These are phyloP conservation scores for Ctenoplectra terminalis DNA, from an alignment of 1,140 invertebrate genomes.

Conservation along the genomic window DNA sequence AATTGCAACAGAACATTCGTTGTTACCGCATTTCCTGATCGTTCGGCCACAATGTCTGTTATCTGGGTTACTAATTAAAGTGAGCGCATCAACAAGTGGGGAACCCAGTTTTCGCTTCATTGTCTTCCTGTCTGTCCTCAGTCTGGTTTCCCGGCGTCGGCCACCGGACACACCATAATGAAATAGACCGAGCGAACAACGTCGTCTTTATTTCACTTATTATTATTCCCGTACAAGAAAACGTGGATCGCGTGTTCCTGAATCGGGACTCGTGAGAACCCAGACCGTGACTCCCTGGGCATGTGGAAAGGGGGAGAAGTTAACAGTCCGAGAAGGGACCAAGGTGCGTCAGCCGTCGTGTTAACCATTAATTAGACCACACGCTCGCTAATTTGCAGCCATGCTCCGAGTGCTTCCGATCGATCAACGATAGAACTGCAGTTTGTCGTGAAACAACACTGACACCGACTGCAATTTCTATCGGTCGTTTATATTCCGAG, in stretches of 20 bases:
- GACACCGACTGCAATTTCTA: not conserved
- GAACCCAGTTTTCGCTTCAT: conserved; percentile 39
- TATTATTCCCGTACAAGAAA: not conserved
- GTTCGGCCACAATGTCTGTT: conserved; percentile 7
- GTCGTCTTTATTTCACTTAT: conserved; percentile 16
- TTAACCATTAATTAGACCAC: conserved; percentile 41
- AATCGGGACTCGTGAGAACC: conserved; percentile 27
- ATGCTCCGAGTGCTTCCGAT: not conserved
- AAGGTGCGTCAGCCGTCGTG: not conserved
- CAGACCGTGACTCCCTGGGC: not conserved
- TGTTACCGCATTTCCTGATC: conserved; percentile 8
- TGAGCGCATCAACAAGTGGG: conserved; percentile 27
- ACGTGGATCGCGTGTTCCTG: conserved; percentile 18
- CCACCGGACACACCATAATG: conserved; percentile 24
- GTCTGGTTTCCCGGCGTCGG: conserved; percentile 6
- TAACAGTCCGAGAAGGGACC: conserved; percentile 1
- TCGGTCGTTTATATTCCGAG: not conserved
- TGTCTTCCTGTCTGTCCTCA: conserved; percentile 37
- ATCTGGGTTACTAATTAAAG: conserved; percentile 45
- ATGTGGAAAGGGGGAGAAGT: conserved; percentile 5
- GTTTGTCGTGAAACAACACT: not conserved
- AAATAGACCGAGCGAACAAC: not conserved
- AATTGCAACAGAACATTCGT: not conserved
- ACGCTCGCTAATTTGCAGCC: conserved; percentile 13
- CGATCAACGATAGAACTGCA: not conserved